These are phyloP conservation scores for Pseudocheirus occidentalis DNA, from an alignment of 2,797 vertebrate genomes.

Conservation along the genomic window DNA sequence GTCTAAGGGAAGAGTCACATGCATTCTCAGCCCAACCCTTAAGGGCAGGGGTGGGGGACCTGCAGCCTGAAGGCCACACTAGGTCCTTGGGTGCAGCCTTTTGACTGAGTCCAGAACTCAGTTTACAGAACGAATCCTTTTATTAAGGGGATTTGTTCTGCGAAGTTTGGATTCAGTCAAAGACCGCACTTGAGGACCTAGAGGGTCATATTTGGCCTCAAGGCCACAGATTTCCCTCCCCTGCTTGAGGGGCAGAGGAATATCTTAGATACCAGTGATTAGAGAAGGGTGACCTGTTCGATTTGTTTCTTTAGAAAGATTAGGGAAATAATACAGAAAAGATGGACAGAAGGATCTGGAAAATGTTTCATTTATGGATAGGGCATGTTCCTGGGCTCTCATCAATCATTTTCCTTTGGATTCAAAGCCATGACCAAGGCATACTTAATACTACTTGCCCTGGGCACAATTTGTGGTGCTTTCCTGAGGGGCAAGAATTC, in stretches of 20 bases:
- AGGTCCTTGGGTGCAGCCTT: no score
- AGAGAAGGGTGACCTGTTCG: background rate
- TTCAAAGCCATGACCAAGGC: background rate
- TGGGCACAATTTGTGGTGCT: background rate
- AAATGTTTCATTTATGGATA: background rate
- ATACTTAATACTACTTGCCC: background rate
- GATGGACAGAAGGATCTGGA: background rate
- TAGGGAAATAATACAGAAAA: background rate
- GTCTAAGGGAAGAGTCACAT: background rate
- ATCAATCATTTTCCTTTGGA: background rate
- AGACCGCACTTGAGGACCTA: no score
- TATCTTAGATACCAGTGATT: background rate
- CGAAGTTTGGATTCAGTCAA: no score
- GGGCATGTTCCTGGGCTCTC: background rate
- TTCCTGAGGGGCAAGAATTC: background rate
- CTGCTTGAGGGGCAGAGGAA: background rate
- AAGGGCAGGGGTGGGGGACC: background rate
- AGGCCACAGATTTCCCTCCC: no score
- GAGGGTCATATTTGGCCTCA: no score
- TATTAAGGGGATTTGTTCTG: no score
- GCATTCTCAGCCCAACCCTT: background rate
- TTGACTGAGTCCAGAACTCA: no score
- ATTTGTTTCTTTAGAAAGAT: background rate
- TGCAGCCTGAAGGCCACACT: no score
- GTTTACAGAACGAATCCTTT: no score